Base-by-base conservation (phyloP, 1,140 invertebrate species). In the Coelopa frigida region DNA sequence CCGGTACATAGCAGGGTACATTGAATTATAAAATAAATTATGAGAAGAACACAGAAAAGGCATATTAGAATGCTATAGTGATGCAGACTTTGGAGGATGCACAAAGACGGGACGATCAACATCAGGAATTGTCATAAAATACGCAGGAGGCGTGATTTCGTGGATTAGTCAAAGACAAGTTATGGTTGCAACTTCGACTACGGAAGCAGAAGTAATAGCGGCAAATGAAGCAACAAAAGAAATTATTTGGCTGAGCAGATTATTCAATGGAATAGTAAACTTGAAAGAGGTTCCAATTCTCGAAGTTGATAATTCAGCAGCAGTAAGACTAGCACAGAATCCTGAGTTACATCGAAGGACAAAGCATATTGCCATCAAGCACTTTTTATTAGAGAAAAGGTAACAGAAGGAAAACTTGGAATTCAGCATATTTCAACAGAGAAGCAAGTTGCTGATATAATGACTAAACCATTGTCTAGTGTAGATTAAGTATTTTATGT, bases 121-220 rank as follows among this genome's bases (percentile, higher is more conserved):
- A 22, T 53, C 55, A 14, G 58, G 54, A 47, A 51, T 62, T n/a
- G 48, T 60, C 5, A 51, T 58, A 5, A 54, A 42, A 11, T 66
- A 62, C 50, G 33, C 57, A 14, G 61, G 60, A 47, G 61, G 55
- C 43, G 48, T 45, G 4, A 53, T 66, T 38, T 57, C 62, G 14
- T 69, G 64, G 59, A 41, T 57, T n/a, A 65, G 57, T 50, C 60
- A 70, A 32, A 46, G 62, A 37, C 65, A 70, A 50, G 44, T 51
- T 22, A 54, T 51, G 29, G 58, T 68, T 7, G 51, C 67, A 11
- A 62, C 61, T n/a, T 68, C 63, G 8, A 68, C 61, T 4, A 70
- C 63, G 3, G 71, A 75, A 61, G 69, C 73, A 11, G 72, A 76
- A 52, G 59, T 72, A 44, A 57, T 74, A 3, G 70, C 70, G 12